Conservation (phyloP, 2,888 invertebrate species). For the Orchesellides sinensis region DNA sequence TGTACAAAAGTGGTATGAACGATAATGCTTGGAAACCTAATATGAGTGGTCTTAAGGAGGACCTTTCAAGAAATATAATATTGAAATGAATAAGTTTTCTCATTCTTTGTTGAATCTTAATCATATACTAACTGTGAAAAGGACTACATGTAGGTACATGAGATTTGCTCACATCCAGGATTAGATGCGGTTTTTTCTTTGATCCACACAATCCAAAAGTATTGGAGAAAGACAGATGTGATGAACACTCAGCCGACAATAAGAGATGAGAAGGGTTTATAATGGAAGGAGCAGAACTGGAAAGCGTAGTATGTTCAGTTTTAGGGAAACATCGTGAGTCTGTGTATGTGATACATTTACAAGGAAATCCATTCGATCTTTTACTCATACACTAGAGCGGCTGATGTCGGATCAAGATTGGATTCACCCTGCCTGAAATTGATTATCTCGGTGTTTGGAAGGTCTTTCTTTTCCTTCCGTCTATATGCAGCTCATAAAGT, state of each 20-base stretch:
- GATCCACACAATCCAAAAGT: conserved; percentile 14
- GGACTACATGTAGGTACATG: conserved; percentile 22
- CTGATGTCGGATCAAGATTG: conserved; percentile 44
- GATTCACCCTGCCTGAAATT: conserved; percentile 47
- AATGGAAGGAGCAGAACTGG: conserved; percentile 8
- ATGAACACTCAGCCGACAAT: conserved; percentile 28
- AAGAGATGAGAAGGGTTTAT: conserved; percentile 46
- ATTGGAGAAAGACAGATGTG: conserved; percentile 16
- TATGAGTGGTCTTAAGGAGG: no score
- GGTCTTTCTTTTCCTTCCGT: background rate
- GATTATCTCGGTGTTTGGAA: conserved; percentile 32
- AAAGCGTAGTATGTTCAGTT: background rate
- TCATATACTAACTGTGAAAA: background rate
- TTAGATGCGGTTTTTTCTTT: conserved; percentile 47
- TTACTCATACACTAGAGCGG: background rate
- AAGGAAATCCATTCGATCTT: conserved; percentile 4
- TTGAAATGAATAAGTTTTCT: background rate
- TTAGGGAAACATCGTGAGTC: conserved; percentile 19
- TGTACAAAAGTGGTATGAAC: no score
- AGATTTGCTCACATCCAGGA: conserved; percentile 58
- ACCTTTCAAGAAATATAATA: conserved; percentile 14
- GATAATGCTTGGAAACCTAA: no score
- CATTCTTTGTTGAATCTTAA: conserved; percentile 29
- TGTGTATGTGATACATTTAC: no score
- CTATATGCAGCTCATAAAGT: background rate